Conservation (phyloP, 92 coral and sea anemone genomes). For the Siderastrea radians region DNA sequence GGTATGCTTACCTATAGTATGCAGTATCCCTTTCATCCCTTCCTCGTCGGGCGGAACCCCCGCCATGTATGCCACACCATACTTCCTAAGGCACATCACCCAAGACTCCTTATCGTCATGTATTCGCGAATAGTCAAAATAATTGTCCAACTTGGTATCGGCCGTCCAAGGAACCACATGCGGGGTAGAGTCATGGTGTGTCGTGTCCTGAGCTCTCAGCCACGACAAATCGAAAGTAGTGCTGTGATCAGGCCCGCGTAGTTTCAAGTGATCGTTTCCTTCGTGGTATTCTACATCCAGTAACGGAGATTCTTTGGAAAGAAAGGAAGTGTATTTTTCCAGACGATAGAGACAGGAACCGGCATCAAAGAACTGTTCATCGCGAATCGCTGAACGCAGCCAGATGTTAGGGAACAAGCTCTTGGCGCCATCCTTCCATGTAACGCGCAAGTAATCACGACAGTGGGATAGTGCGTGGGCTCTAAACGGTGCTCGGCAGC, state of each 20-base stretch:
- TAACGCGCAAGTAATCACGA: slow-evolving; percentile 23
- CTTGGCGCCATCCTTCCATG: no score
- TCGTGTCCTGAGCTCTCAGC: slow-evolving; percentile 40
- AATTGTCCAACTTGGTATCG: no score
- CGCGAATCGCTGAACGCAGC: no score
- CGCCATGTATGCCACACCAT: no score
- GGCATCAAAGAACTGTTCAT: slow-evolving; percentile 18
- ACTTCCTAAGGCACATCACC: slow-evolving; percentile 20
- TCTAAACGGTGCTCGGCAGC: slow-evolving; percentile 26
- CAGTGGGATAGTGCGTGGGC: neutral
- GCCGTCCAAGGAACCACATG: no score
- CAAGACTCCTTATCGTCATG: slow-evolving; percentile 11
- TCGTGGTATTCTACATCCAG: neutral
- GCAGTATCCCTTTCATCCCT: neutral
- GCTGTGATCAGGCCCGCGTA: slow-evolving; percentile 23
- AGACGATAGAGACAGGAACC: neutral
- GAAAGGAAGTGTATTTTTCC: neutral
- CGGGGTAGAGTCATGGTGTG: neutral
- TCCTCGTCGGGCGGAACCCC: no score
- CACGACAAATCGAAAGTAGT: slow-evolving; percentile 21
- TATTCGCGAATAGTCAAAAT: slow-evolving; percentile 7
- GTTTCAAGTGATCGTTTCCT: neutral
- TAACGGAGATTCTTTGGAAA: neutral
- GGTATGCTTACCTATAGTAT: neutral
- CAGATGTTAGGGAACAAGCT: no score